Evolutionary conservation across 2,113 vertebrate species (phyloP), one percentile per base, ranked within the genome.

Genomic region (Notechis scutatus): DNA sequence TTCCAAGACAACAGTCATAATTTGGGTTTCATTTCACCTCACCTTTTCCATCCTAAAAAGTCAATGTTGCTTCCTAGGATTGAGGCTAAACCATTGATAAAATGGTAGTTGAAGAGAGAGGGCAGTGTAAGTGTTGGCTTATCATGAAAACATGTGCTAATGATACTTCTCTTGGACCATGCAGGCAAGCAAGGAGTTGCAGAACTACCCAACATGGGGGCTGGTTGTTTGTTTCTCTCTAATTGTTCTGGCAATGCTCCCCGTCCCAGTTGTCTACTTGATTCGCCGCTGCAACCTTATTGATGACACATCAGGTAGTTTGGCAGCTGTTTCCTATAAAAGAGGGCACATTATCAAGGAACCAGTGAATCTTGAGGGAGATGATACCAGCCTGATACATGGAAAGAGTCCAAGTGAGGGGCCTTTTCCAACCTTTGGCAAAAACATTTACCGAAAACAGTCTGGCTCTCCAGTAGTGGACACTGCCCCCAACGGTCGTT

Each of bases 321-420:
- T 98, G 94, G 98, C 99, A 39, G 95, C 98, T 34, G 98, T 99
- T 74, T 98, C 99, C 74, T 99, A 99, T 96, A 99, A 98, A 96
- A 99, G 98, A 97, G 99, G 98, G 12, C 97, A 98, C 57, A 98
- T 99, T 95, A 98, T 99, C 96, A 98, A 99, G 94, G 99, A 99
- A 92, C 98, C 96, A 18, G 95, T 97, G n/a, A 97, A 97, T 81
- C 96, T 98, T 64, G 98, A 98, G 87, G 98, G 97, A 56, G 99
- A 99, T 57, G 97, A 99, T 93, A 91, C 98, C 85, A 99, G 98
- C 96, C 98, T 99, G 93, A 98, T 99, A 94, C 98, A 98, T 0
- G 98, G 97, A 74, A 99, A 99, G 97, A 97, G 98, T 85, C 97
- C 98, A 93, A 99, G 98, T 52, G 99, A 99, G 96, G 97, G 98